Evolutionary conservation across 2,113 vertebrate species (phyloP), one percentile per base, ranked within the genome.

Genomic region (Silurus asotus): DNA sequence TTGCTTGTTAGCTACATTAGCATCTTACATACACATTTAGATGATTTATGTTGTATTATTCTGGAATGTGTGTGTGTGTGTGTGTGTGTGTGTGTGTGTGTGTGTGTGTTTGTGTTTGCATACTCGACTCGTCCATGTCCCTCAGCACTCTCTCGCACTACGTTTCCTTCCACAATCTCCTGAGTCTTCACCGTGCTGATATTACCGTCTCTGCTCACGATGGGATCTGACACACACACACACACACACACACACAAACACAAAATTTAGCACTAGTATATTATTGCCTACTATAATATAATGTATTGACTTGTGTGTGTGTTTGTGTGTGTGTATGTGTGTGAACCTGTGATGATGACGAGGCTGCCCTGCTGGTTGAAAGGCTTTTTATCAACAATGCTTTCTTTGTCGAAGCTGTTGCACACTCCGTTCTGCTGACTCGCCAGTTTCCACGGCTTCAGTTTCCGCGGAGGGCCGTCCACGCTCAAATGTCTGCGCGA

Each of bases 111-210:
- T 19, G 76, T 58, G 53, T 64, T 87, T 90, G 92, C 98, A 97
- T 92, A 99, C 98, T 98, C 97, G 56, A 99, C 94, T 69, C 96
- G 97, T 91, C 97, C 97, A 1, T 92, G 96, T 90, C 96, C 97
- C 90, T 97, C 96, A 0, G 96, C 93, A 4, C 96, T 97, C 90
- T 97, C 96, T 79, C 93, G 96, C 90, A 94, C 93, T 55, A 96
- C 82, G 4, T 94, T 95, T 78, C 96, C 96, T 79, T 96, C 96
- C 84, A 97, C 93, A 80, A 96, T 88, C 82, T 97, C 96, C 92
- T 97, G 96, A 85, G 95, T 97, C 91, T 95, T 96, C 88, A 96
- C 90, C 23, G 96, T 95, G 89, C 96, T 94, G 79, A 95, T 95
- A 62, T 94, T 96, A 87, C 95, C 92, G 25, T 93, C 92, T 61